phyloP scores from a whole-genome alignment of 1,140 invertebrate genomes.

The Ladona fulva region DNA sequence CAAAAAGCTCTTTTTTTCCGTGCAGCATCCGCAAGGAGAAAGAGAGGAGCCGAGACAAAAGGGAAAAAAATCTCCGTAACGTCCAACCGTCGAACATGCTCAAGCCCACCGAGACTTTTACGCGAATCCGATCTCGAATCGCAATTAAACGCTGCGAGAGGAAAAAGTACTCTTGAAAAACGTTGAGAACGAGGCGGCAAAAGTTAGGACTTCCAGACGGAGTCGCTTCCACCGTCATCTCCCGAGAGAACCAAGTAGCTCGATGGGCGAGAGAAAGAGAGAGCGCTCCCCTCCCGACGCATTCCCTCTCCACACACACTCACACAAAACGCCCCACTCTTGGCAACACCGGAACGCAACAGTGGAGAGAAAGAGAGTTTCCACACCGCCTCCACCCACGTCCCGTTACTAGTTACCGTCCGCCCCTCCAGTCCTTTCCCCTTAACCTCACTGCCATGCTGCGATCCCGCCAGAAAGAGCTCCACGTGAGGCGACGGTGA shows the following conservation, averaged over 20 bases:
- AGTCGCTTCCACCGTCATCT: not conserved
- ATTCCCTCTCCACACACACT: not conserved
- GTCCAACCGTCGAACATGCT: no score
- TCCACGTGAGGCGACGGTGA: not conserved
- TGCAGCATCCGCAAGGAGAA: no score
- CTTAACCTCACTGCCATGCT: no score
- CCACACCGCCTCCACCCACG: conserved; percentile 3
- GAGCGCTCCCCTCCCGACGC: not conserved
- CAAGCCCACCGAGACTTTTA: no score
- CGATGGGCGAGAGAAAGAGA: not conserved
- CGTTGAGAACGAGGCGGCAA: no score
- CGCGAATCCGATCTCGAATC: no score
- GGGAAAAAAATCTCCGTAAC: no score
- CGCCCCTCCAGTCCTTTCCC: not conserved
- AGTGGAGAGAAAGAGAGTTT: conserved; percentile 6
- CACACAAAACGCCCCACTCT: not conserved
- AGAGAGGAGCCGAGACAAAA: no score
- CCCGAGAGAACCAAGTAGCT: not conserved
- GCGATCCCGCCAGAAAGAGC: not conserved
- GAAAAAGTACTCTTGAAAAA: no score
- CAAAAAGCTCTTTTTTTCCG: no score
- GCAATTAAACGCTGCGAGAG: no score
- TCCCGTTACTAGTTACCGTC: not conserved
- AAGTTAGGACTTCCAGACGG: not conserved
- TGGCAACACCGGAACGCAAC: conserved; percentile 6